Evolutionary conservation across 1,140 invertebrate species (phyloP).

Genomic region (Delia radicum): DNA sequence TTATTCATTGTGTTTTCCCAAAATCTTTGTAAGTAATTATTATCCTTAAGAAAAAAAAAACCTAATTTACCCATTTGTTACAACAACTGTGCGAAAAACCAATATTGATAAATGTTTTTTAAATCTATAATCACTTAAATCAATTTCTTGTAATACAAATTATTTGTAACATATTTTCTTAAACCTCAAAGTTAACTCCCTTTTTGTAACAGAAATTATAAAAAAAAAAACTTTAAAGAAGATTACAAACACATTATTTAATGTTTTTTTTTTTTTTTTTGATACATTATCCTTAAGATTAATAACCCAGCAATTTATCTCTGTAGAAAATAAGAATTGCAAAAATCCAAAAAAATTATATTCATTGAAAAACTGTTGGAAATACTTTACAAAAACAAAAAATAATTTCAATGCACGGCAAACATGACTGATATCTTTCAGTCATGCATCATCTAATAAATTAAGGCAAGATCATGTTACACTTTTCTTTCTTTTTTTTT

Average conservation of each 20-base stretch:
- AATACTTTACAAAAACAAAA: no score
- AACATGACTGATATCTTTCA: background rate
- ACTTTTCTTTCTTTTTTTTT: background rate
- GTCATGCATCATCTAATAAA: background rate
- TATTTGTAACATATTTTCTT: background rate
- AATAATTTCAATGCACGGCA: no score
- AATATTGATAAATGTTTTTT: background rate
- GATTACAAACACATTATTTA: background rate
- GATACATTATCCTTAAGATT: background rate
- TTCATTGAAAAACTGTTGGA: background rate
- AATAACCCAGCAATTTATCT: background rate
- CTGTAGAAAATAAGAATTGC: background rate
- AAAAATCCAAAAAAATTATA: background rate
- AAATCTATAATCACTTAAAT: background rate
- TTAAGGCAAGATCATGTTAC: background rate
- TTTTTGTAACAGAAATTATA: background rate
- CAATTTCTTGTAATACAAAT: background rate
- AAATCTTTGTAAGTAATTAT: background rate
- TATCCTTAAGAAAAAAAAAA: no score
- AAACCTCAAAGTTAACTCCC: background rate
- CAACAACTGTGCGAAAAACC: no score
- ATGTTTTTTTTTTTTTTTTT: no score
- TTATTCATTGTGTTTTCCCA: no score
- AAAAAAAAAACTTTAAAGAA: background rate
- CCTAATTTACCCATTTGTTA: no score